Conservation (phyloP, 2,797 vertebrate genomes). For the Cuniculus paca region DNA sequence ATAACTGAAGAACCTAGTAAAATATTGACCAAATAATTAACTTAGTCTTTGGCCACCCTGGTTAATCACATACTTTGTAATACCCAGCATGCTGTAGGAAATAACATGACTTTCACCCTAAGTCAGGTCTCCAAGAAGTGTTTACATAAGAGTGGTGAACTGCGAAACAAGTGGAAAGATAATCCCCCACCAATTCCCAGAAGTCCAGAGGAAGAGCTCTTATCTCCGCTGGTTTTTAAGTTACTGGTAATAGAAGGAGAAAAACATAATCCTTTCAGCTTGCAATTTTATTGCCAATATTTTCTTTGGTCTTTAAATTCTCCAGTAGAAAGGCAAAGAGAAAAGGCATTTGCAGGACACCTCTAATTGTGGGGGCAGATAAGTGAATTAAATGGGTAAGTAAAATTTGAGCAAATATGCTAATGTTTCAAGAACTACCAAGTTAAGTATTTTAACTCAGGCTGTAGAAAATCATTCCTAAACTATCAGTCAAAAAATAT, state of each 20-base stretch:
- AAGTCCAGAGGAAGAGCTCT: slow-evolving; percentile 32
- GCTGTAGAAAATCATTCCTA: neutral
- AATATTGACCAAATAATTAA: slow-evolving; percentile 82
- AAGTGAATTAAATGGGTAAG: neutral
- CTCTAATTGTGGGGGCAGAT: neutral
- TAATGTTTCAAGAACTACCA: neutral
- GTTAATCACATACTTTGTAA: slow-evolving; percentile 79
- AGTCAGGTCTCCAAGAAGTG: slow-evolving; percentile 1
- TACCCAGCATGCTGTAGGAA: slow-evolving; percentile 22
- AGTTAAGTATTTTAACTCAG: neutral
- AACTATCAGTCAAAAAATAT: neutral
- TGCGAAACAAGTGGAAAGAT: slow-evolving; percentile 15
- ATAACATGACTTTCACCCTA: slow-evolving; percentile 62
- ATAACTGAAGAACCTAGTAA: slow-evolving; percentile 74
- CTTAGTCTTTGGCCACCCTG: slow-evolving; percentile 47
- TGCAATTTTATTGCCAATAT: slow-evolving; percentile 1
- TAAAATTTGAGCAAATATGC: neutral
- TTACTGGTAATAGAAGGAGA: slow-evolving; percentile 23
- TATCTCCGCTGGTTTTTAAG: slow-evolving; percentile 11
- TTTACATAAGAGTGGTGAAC: slow-evolving; percentile 4
- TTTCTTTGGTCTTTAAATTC: slow-evolving; percentile 45
- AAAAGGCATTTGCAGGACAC: neutral
- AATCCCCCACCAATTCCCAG: slow-evolving; percentile 35
- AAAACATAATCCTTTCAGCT: slow-evolving; percentile 25
- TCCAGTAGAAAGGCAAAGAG: neutral